phyloP scores from a whole-genome alignment of 2,888 invertebrate genomes.

The Brachynemurus nebulosus region DNA sequence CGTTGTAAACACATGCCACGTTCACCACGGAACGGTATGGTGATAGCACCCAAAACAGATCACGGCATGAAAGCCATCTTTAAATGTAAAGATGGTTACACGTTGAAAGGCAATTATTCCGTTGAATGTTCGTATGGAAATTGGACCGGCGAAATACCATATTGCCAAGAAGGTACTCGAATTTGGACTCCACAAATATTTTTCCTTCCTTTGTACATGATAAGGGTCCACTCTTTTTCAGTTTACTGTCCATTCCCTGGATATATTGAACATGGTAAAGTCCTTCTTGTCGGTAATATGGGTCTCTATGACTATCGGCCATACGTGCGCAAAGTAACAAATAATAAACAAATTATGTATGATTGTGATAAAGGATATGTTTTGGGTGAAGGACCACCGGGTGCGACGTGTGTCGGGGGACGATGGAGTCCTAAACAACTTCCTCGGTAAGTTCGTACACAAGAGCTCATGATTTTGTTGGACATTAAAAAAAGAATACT shows the following conservation, averaged over 20 bases:
- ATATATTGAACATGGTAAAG: constrained; percentile 75
- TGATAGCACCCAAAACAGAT: constrained; percentile 92
- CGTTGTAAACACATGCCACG: constrained; percentile 38
- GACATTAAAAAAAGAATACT: constrained; percentile 8
- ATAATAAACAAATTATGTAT: constrained; percentile 91
- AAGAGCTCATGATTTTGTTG: neutral
- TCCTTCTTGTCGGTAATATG: constrained; percentile 87
- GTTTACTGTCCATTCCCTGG: constrained; percentile 92
- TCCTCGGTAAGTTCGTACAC: constrained; percentile 43
- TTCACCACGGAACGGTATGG: constrained; percentile 84
- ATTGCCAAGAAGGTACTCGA: constrained; percentile 58
- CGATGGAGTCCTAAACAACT: constrained; percentile 83
- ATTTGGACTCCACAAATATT: neutral
- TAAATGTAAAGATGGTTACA: constrained; percentile 85
- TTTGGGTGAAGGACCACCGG: constrained; percentile 73
- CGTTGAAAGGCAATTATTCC: constrained; percentile 57
- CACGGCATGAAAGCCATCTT: constrained; percentile 93
- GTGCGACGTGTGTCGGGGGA: constrained; percentile 90
- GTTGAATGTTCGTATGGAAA: constrained; percentile 87
- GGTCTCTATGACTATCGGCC: constrained; percentile 89
- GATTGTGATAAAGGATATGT: constrained; percentile 89
- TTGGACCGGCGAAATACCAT: constrained; percentile 83
- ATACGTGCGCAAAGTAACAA: constrained; percentile 79
- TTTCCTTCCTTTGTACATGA: neutral
- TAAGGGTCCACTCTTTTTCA: constrained; percentile 20